Percentiles rank a stretch among this genome's conserved stretches.
These are phyloP conservation scores for Drosophila nebulosa DNA, from an alignment of 1,140 invertebrate species.

Conservation along the genomic window DNA sequence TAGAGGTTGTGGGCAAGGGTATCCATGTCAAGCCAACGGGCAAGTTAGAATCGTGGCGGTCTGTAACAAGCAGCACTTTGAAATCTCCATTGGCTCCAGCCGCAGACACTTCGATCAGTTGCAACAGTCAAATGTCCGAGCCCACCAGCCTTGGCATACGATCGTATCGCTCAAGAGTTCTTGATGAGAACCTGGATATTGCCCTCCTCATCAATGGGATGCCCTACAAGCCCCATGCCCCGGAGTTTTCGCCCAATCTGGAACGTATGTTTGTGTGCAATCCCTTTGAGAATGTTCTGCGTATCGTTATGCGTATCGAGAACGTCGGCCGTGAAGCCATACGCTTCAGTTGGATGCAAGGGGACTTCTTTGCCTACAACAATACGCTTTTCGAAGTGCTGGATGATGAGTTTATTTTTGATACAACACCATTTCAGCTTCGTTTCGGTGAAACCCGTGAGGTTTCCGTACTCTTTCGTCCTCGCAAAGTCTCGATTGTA, in stretches of 20 bases:
- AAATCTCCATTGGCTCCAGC: not conserved
- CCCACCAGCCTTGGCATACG: not conserved
- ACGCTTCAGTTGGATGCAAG: constrained; percentile 34
- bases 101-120: not conserved
- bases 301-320: constrained; percentile 52
- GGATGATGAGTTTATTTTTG: constrained; percentile 39
- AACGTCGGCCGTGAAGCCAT: constrained; percentile 42
- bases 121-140: not conserved
- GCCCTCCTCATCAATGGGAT: constrained; percentile 54
- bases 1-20: constrained; percentile 25
- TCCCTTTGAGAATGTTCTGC: constrained; percentile 49
- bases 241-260: constrained; percentile 38
- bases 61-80: not conserved
- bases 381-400: constrained; percentile 14
- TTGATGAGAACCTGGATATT: not conserved
- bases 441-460: constrained; percentile 23
- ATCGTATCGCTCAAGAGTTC: not conserved
- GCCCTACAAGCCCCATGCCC: constrained; percentile 12
- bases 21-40: not conserved
- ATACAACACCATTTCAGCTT: constrained; percentile 30
- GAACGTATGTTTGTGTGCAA: constrained; percentile 50
- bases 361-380: constrained; percentile 44
- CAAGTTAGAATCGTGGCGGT: not conserved
- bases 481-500: constrained; percentile 38
- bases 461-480: constrained; percentile 39